These are phyloP conservation scores for Ischnus inquisitorius DNA, from an alignment of 2,888 invertebrate species.

Conservation along the genomic window DNA sequence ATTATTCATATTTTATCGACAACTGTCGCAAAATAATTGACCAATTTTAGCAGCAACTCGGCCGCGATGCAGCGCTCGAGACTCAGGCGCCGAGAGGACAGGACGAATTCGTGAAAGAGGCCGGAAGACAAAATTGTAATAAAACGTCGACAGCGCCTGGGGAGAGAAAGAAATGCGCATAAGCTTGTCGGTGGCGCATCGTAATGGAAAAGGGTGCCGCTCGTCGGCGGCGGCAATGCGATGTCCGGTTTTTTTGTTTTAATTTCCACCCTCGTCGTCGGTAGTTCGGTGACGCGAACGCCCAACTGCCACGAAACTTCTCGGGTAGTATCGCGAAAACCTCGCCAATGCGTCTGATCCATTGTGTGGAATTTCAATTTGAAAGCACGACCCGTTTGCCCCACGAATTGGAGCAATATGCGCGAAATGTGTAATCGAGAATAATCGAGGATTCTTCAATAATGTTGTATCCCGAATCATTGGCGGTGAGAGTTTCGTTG, in stretches of 20 bases:
- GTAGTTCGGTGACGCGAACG: not conserved
- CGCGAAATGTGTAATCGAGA: too few species aligned
- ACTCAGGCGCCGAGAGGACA: not conserved
- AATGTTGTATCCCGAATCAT: too few species aligned
- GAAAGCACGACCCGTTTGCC: too few species aligned
- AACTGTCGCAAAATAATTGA: not conserved
- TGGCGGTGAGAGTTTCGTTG: too few species aligned
- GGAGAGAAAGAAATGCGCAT: slow-evolving; percentile 8
- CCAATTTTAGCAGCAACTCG: not conserved
- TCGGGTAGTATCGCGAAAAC: not conserved
- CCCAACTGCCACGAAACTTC: not conserved
- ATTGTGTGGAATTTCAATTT: too few species aligned
- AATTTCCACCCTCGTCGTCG: slow-evolving; percentile 33
- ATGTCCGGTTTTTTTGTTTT: slow-evolving; percentile 75
- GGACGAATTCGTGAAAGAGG: slow-evolving; percentile 6
- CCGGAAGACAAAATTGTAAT: slow-evolving; percentile 38
- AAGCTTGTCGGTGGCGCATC: slow-evolving; percentile 27
- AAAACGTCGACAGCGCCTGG: slow-evolving; percentile 27
- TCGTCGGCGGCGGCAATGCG: slow-evolving; percentile 75
- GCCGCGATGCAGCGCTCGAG: not conserved
- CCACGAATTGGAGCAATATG: too few species aligned
- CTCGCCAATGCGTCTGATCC: too few species aligned
- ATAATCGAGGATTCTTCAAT: too few species aligned
- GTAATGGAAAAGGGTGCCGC: slow-evolving; percentile 57
- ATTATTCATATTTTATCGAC: not conserved